phyloP scores from a whole-genome alignment of 2,797 vertebrate species.

The Paedocypris micromegethes region DNA sequence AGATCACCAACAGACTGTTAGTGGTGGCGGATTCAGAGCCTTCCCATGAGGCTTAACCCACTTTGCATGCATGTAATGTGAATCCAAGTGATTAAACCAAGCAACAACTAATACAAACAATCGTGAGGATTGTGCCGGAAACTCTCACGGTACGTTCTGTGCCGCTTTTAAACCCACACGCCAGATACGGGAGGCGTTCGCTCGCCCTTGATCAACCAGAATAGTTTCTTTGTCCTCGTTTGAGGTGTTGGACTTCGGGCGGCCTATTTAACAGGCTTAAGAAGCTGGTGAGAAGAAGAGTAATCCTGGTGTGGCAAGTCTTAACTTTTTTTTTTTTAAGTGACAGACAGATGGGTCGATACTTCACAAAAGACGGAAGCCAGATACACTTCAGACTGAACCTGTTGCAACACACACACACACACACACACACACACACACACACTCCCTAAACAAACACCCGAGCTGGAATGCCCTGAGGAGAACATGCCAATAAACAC shows the following conservation, averaged over 20 bases:
- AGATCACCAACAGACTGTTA: conserved; percentile 9
- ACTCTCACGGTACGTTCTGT: conserved; percentile 6
- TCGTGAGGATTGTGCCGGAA: neutral
- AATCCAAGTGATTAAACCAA: neutral
- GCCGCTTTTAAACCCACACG: conserved; percentile 18
- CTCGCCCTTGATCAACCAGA: conserved; percentile 42
- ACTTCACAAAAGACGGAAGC: neutral
- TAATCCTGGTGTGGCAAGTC: conserved; percentile 1
- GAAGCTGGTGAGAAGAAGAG: conserved; percentile 25
- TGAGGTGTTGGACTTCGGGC: conserved; percentile 44
- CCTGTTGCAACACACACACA: conserved; percentile 66
- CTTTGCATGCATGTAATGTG: conserved; percentile 9
- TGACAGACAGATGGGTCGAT: neutral
- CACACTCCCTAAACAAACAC: conserved; percentile 38
- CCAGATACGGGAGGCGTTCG: conserved; percentile 32
- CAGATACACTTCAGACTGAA: conserved; percentile 49
- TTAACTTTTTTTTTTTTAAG: conserved; percentile 17
- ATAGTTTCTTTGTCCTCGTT: conserved; percentile 47
- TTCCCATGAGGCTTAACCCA: conserved; percentile 25
- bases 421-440: conserved; percentile 30
- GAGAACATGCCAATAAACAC: conserved; percentile 10
- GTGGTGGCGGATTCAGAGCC: neutral
- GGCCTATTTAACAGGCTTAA: conserved; percentile 45
- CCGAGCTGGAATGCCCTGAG: conserved; percentile 55
- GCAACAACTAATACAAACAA: no score